Evolutionary conservation across 1,140 invertebrate species (phyloP).

Genomic region (Globodera rostochiensis): DNA sequence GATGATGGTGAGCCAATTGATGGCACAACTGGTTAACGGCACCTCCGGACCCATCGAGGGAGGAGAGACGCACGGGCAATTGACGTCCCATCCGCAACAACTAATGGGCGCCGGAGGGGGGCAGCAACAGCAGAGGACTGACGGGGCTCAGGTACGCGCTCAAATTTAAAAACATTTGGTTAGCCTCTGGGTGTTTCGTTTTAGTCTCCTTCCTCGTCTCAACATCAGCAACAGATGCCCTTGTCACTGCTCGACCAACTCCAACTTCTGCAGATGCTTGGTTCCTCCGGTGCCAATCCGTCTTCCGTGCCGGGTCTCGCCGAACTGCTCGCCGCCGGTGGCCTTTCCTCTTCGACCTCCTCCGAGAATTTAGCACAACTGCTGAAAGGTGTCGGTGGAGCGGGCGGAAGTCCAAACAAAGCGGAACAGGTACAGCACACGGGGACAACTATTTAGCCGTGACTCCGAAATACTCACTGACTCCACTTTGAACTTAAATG

Average conservation of each 20-base stretch:
- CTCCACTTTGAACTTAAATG: neutral
- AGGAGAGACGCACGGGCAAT: conserved; percentile 15
- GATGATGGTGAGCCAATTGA: conserved; percentile 25
- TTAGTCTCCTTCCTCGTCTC: conserved; percentile 24
- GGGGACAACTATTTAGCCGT: too few species aligned
- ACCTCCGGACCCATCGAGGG: neutral
- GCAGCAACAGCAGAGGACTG: conserved; percentile 7
- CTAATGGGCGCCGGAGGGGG: neutral
- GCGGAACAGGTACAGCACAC: neutral
- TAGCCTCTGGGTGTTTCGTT: neutral
- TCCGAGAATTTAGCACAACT: conserved; percentile 8
- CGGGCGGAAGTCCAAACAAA: conserved; percentile 20
- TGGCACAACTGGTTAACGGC: conserved; percentile 27
- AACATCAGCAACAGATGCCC: conserved; percentile 14
- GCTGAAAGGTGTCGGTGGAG: conserved; percentile 3
- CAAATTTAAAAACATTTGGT: neutral
- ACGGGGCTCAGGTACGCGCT: neutral
- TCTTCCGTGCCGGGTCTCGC: neutral
- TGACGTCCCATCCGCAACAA: conserved; percentile 14
- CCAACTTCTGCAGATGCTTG: conserved; percentile 25
- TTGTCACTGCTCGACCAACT: conserved; percentile 26
- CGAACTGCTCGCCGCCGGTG: conserved; percentile 18
- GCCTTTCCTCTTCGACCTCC: neutral
- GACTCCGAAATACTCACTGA: too few species aligned
- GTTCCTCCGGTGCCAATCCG: neutral